A percentile compares a stretch with the other conserved stretches of the same genome.
phyloP scores from a whole-genome alignment of 2,797 vertebrate species.

The Orestias chungarensis region DNA sequence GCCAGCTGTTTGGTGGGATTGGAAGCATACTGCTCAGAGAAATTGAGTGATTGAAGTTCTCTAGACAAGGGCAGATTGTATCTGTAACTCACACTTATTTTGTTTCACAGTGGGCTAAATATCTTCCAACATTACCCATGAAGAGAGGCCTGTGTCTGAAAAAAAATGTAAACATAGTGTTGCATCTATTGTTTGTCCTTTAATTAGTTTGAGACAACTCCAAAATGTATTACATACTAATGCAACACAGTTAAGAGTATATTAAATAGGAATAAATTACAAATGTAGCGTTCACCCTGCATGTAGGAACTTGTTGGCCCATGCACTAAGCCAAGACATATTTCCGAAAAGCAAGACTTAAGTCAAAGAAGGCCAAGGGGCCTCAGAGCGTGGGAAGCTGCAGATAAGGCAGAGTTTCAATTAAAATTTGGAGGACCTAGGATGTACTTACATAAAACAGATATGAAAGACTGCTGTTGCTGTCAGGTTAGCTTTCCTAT shows the following conservation, averaged over 20 bases:
- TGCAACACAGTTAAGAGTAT: neutral
- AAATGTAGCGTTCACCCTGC: constrained; percentile 21
- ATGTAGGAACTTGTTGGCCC: constrained; percentile 9
- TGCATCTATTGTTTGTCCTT: constrained; percentile 13
- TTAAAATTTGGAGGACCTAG: constrained; percentile 31
- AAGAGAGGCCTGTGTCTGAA: neutral
- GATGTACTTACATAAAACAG: constrained; percentile 10
- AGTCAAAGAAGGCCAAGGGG: constrained; percentile 18
- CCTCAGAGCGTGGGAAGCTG: constrained; percentile 41
- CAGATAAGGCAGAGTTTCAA: constrained; percentile 41
- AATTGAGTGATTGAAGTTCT: constrained; percentile 76
- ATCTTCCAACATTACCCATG: constrained; percentile 30
- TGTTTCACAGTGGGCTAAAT: constrained; percentile 22
- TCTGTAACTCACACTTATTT: constrained; percentile 52
- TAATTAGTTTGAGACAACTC: neutral
- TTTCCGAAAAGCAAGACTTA: constrained; percentile 39
- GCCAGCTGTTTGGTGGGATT: constrained; percentile 82
- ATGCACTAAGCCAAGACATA: constrained; percentile 21
- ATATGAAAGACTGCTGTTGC: neutral
- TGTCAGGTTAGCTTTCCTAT: constrained; percentile 2
- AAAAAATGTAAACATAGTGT: neutral
- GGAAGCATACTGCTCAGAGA: constrained; percentile 80
- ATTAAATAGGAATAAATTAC: constrained; percentile 24
- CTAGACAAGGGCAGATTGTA: constrained; percentile 61
- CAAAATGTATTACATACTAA: neutral